Evolutionary conservation across 2,797 vertebrate genomes (phyloP).

Genomic region (Spinibarbus caldwelli): DNA sequence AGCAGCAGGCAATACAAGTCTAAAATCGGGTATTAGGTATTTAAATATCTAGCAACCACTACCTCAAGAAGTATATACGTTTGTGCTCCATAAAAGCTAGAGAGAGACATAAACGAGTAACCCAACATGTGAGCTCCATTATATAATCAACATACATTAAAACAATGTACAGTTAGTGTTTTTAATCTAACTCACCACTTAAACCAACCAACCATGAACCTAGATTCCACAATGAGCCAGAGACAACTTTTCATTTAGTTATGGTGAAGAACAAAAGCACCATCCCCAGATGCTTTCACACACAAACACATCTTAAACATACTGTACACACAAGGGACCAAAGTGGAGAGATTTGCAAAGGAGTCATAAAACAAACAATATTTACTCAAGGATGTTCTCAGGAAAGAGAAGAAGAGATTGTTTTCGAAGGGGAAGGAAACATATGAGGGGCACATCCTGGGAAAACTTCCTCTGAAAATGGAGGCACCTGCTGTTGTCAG

Average conservation of each 20-base stretch:
- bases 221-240: background rate
- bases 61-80: background rate
- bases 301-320: conserved; percentile 20
- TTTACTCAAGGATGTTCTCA: conserved; percentile 32
- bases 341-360: conserved; percentile 14
- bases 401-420: conserved; percentile 24
- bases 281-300: background rate
- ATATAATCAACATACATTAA: background rate
- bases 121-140: background rate
- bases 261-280: conserved; percentile 17
- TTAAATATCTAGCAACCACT: background rate
- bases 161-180: background rate
- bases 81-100: background rate
- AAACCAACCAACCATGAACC: background rate
- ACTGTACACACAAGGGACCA: background rate
- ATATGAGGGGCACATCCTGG: conserved; percentile 37
- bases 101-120: background rate
- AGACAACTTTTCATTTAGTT: background rate
- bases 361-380: conserved; percentile 33
- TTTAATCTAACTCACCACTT: background rate
- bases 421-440: conserved; percentile 32
- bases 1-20: background rate
- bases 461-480: conserved; percentile 28
- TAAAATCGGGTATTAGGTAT: background rate
- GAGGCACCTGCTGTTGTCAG: conserved; percentile 35